phyloP scores from a whole-genome alignment of 2,797 vertebrate genomes.

The Brachymystax lenok region DNA sequence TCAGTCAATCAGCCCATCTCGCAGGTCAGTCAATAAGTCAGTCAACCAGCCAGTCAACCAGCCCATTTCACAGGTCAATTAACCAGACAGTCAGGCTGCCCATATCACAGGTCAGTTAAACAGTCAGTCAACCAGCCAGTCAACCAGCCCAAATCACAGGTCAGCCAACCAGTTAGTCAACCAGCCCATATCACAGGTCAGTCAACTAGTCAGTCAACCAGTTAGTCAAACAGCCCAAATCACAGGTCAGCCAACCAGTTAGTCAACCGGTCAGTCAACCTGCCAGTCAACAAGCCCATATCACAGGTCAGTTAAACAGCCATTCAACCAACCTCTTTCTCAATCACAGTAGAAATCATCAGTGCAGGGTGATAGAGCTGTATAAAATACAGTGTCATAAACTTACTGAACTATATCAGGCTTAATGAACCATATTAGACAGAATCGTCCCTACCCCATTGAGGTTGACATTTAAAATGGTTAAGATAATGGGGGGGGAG shows the following conservation, averaged over 20 bases:
- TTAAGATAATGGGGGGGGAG: no score
- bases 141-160: neutral
- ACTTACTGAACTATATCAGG: neutral
- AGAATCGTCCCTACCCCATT: no score
- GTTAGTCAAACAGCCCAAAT: constrained; percentile 6
- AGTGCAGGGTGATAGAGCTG: neutral
- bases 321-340: neutral
- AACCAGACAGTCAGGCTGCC: neutral
- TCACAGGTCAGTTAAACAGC: neutral
- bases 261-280: constrained; percentile 6
- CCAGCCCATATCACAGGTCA: neutral
- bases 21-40: no score
- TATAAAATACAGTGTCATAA: neutral
- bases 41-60: constrained; percentile 34
- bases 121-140: neutral
- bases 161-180: neutral
- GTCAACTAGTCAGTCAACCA: neutral
- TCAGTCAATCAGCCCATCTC: neutral
- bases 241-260: constrained; percentile 26
- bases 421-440: no score
- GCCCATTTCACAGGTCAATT: neutral
- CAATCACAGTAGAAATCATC: neutral
- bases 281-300: neutral
- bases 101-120: constrained; percentile 1
- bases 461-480: no score